A percentile compares a stretch with the other conserved stretches of the same genome.
These are phyloP conservation scores for Salticus scenicus DNA, from an alignment of 2,888 invertebrate species.

Conservation along the genomic window DNA sequence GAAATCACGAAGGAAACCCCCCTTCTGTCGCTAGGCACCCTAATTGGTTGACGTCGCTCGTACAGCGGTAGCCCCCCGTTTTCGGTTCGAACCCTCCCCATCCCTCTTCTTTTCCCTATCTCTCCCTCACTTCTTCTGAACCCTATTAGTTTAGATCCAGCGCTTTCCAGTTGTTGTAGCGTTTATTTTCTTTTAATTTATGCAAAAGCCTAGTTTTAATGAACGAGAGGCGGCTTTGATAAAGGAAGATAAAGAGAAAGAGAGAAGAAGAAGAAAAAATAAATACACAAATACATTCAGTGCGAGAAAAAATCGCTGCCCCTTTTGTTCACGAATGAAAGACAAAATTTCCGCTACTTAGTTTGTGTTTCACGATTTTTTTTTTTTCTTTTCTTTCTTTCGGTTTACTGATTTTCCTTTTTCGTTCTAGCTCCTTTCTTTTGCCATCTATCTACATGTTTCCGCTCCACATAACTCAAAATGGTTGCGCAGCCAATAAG, in stretches of 20 bases:
- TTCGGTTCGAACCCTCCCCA: conserved; percentile 11
- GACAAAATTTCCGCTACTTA: conserved; percentile 56
- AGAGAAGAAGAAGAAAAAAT: conserved; percentile 9
- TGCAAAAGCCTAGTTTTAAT: conserved; percentile 55
- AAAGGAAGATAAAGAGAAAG: conserved; percentile 17
- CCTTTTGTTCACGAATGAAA: conserved; percentile 50
- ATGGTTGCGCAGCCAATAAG: background rate
- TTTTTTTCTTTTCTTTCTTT: conserved; percentile 16
- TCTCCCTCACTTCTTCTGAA: background rate
- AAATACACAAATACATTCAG: background rate
- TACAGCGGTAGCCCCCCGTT: background rate
- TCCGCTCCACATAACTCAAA: background rate
- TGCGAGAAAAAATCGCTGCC: background rate
- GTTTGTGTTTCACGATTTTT: conserved; percentile 25
- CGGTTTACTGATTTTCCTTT: background rate
- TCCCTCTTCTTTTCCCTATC: conserved; percentile 3
- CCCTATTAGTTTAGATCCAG: conserved; percentile 2
- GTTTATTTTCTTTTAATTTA: conserved; percentile 64
- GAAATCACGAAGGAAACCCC: conserved; percentile 64
- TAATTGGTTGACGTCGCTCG: conserved; percentile 54
- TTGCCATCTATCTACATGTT: background rate
- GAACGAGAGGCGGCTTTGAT: conserved; percentile 46
- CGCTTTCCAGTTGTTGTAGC: conserved; percentile 15
- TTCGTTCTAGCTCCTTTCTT: background rate
- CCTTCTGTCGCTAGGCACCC: conserved; percentile 65